Conservation (phyloP, 2,888 invertebrate genomes). For the Drosophila meridionalis region DNA sequence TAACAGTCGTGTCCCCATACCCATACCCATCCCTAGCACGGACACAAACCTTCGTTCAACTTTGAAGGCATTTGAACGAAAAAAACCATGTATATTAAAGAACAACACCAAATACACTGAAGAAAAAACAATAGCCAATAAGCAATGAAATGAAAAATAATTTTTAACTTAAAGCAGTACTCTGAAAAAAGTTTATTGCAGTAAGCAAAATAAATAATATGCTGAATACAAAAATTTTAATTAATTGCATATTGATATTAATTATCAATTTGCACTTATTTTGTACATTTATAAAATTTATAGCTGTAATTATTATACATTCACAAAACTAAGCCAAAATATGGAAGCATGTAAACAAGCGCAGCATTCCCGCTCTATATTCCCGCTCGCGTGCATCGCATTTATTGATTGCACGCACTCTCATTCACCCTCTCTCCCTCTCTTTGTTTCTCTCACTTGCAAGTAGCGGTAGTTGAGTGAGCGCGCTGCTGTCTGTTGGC, state of each 20-base stretch:
- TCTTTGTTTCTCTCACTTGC: constrained; percentile 38
- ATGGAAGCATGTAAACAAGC: neutral
- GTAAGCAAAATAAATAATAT: neutral
- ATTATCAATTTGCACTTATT: neutral
- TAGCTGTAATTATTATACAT: neutral
- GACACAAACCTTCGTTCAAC: constrained; percentile 36
- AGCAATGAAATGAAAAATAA: neutral
- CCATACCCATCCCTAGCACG: constrained; percentile 17
- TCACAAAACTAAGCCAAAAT: neutral
- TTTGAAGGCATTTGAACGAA: constrained; percentile 1
- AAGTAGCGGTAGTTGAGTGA: constrained; percentile 13
- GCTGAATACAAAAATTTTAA: neutral
- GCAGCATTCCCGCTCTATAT: neutral
- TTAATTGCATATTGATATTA: neutral
- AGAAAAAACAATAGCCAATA: neutral
- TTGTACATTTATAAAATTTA: neutral
- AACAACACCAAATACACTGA: constrained; percentile 12
- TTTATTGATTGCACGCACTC: neutral
- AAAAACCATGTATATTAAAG: neutral
- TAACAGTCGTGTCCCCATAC: constrained; percentile 31
- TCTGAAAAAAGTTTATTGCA: neutral
- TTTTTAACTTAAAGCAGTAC: neutral
- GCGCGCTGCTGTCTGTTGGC: constrained; percentile 7
- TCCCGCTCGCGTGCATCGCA: neutral
- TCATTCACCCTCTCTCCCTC: neutral